Evolutionary conservation across 2,888 invertebrate genomes (phyloP).

Genomic region (Sycophila texana): DNA sequence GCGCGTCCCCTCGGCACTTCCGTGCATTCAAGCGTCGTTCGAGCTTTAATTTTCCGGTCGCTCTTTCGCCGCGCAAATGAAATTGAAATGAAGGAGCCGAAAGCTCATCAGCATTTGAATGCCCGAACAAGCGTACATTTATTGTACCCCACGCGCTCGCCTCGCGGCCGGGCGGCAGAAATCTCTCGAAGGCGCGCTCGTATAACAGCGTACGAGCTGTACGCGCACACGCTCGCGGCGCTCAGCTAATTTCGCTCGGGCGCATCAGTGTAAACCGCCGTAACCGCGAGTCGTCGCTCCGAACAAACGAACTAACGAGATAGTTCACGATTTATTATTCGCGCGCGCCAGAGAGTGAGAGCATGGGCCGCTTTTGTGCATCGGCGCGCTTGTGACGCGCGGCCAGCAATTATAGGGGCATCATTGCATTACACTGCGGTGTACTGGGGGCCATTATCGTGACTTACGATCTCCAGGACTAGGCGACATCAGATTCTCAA

Average conservation of each 20-base stretch:
- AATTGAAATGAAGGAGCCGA: neutral
- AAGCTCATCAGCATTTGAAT: neutral
- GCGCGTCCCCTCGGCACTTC: too few relatives aligned
- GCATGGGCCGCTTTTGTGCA: neutral
- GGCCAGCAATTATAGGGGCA: conserved; percentile 9
- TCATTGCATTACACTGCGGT: conserved; percentile 9
- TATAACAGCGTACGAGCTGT: neutral
- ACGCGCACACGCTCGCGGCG: neutral
- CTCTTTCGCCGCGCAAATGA: too few relatives aligned
- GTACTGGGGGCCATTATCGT: neutral
- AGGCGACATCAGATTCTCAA: neutral
- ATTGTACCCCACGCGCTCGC: neutral
- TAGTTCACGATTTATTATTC: conserved; percentile 10
- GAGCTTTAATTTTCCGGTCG: too few relatives aligned
- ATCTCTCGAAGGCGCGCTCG: neutral
- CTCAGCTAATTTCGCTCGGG: neutral
- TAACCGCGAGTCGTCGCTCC: neutral
- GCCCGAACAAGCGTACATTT: neutral
- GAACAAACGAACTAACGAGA: conserved; percentile 28
- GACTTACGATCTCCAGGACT: neutral
- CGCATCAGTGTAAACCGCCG: neutral
- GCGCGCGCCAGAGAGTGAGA: neutral
- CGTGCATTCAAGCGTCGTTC: too few relatives aligned
- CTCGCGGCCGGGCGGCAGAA: neutral
- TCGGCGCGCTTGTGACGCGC: neutral